Conservation (phyloP, 2,797 vertebrate genomes). For the Lepidocolaptes lacrymiger region DNA sequence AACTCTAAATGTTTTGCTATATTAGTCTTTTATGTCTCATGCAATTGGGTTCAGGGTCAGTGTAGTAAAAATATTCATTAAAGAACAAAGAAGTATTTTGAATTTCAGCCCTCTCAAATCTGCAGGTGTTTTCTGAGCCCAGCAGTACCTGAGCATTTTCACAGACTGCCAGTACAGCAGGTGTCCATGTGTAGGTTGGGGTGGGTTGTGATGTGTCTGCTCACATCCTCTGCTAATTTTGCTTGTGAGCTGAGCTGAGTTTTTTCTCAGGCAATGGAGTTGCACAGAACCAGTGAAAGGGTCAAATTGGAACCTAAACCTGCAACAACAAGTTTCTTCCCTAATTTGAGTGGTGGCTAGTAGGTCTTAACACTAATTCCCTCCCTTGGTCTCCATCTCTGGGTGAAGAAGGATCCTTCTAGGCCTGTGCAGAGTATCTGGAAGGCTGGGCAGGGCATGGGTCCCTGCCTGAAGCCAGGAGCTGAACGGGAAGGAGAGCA, state of each 20-base stretch:
- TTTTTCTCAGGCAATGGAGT: neutral
- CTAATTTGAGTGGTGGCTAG: neutral
- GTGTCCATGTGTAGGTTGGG: neutral
- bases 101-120: neutral
- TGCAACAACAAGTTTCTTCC: neutral
- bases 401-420: neutral
- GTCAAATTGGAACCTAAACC: neutral
- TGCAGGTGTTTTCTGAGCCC: neutral
- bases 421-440: neutral
- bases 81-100: neutral
- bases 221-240: neutral
- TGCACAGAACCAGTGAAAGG: neutral
- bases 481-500: neutral
- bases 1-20: neutral
- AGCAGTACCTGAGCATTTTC: neutral
- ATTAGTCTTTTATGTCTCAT: neutral
- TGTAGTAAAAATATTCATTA: neutral
- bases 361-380: constrained; percentile 36
- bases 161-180: neutral
- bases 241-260: neutral
- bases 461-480: neutral
- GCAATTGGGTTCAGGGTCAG: constrained; percentile 1
- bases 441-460: neutral
- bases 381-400: neutral
- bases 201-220: neutral